Conservation (phyloP, 2,797 vertebrate genomes). For the Pachyuromys duprasi region DNA sequence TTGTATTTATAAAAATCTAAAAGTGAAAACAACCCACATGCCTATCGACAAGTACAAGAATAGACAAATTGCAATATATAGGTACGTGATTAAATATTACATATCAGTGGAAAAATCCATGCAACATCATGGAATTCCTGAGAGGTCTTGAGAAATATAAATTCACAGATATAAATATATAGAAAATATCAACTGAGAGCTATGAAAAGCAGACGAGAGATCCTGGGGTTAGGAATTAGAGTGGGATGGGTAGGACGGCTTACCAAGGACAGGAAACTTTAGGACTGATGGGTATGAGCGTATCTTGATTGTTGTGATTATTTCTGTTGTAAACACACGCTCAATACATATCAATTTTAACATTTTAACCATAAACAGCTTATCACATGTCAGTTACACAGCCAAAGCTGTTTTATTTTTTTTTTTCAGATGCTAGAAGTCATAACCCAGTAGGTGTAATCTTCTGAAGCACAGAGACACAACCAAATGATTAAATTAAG, state of each 20-base stretch:
- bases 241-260: neutral
- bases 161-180: neutral
- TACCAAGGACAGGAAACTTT: neutral
- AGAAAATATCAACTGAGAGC: neutral
- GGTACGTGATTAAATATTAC: neutral
- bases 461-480: slow-evolving; percentile 77
- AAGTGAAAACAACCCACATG: neutral
- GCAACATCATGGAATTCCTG: neutral
- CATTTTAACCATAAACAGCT: neutral
- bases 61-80: neutral
- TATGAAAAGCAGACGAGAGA: neutral
- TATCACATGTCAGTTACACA: neutral
- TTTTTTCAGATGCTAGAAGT: slow-evolving; percentile 68
- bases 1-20: slow-evolving; percentile 26
- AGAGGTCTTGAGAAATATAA: neutral
- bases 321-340: neutral
- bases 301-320: neutral
- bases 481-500: slow-evolving; percentile 82
- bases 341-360: neutral
- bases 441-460: slow-evolving; percentile 78
- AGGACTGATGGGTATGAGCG: neutral
- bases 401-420: neutral
- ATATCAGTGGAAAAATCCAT: neutral
- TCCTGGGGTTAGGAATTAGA: neutral
- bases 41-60: neutral